Evolutionary conservation across 2,113 vertebrate species (phyloP), one percentile per base, ranked within the genome.

Genomic region (Mastomys natalensis): DNA sequence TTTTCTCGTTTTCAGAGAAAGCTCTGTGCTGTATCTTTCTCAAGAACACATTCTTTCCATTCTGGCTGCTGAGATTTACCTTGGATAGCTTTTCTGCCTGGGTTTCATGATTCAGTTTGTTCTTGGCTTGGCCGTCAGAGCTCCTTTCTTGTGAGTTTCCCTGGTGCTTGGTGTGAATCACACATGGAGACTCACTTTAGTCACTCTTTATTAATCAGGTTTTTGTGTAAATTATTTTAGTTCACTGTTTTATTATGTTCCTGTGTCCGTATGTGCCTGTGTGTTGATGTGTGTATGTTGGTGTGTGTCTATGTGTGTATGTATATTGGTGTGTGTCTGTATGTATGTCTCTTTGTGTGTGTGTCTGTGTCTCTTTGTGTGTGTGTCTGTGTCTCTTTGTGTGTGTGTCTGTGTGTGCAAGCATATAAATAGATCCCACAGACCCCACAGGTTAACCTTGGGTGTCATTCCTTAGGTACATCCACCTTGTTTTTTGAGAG

Each of bases 21-120:
- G 64, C 73, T 80, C 43, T 81, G 82, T 89, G 51, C 95, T 31
- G 13, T 62, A 72, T 91, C 91, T 93, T 95, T 91, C 91, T 89
- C 26, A 53, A 76, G 96, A 96, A 97, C 88, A 96, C 94, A 95
- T 95, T 97, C 94, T 88, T 92, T 92, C 60, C 74, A 77, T 72
- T 68, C 72, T 85, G 85, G 66, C 88, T 97, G 85, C 48, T 92
- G 94, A 85, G 76, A 66, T 85, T 91, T 78, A 91, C 93, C 92
- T 94, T 82, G 58, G 81, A 84, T 87, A 51, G 80, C 76, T 31
- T 74, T 78, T 5, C 86, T 78, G 55, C 82, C 51, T 78, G 22
- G 31, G 85, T 87, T 85, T 95, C 70, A 15, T 95, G 77, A 86
- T 72, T 89, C 80, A 86, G 2, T 88, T 80, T 92, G 53, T 89